phyloP scores from a whole-genome alignment of 2,113 vertebrate species.

The Datnioides undecimradiatus region DNA sequence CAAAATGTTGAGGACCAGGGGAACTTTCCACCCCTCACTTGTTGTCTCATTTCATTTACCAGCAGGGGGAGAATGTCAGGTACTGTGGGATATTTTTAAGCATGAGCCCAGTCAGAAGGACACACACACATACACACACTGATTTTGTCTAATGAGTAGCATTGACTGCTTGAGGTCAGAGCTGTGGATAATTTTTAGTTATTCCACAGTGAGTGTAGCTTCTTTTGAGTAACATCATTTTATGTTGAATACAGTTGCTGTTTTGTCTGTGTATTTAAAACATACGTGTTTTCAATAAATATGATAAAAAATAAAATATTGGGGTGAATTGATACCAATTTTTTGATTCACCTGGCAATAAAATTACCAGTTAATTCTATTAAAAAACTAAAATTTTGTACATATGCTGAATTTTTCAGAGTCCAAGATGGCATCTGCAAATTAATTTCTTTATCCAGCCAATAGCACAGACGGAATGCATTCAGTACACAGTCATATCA shows the following conservation, averaged over 20 bases:
- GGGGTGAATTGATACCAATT: too few relatives aligned
- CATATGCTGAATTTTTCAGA: neutral
- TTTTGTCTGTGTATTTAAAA: neutral
- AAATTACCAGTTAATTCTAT: too few relatives aligned
- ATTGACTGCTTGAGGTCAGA: conserved; percentile 38
- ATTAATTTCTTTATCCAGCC: neutral
- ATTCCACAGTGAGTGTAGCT: neutral
- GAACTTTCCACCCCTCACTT: neutral
- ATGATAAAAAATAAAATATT: too few relatives aligned
- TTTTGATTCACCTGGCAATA: too few relatives aligned
- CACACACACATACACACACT: neutral
- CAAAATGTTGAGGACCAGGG: neutral
- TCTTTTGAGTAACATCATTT: conserved; percentile 1
- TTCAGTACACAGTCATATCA: neutral
- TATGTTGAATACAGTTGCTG: neutral
- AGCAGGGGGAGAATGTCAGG: neutral
- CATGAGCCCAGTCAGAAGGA: conserved; percentile 12
- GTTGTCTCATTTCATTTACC: neutral
- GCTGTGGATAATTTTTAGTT: conserved; percentile 12
- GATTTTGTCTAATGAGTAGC: conserved; percentile 33
- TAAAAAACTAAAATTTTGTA: neutral
- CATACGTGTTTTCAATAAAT: too few relatives aligned
- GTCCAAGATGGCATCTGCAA: too few relatives aligned
- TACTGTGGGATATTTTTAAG: conserved; percentile 9
- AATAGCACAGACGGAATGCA: neutral